These are phyloP conservation scores for Mormyrops boulengeri DNA, from an alignment of 2,797 vertebrate genomes.

Conservation along the genomic window DNA sequence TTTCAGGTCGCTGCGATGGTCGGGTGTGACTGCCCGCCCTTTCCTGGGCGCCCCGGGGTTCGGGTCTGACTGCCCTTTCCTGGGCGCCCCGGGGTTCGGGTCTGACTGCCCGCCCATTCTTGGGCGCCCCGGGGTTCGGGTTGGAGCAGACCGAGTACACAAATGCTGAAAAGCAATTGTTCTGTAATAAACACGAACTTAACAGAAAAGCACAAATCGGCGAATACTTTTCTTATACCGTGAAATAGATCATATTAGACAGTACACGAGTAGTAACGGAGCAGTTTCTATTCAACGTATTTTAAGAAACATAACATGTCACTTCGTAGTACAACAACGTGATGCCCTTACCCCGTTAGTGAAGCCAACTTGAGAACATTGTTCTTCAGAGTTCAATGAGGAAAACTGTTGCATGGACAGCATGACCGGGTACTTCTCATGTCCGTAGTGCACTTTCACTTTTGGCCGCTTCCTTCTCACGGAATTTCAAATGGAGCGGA, in stretches of 20 bases:
- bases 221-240: neutral
- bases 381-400: constrained; percentile 46
- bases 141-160: neutral
- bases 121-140: neutral
- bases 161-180: neutral
- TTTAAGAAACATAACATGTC: neutral
- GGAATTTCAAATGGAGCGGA: neutral
- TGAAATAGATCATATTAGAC: neutral
- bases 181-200: neutral
- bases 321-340: neutral
- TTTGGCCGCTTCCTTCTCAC: constrained; percentile 9
- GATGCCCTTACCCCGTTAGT: constrained; percentile 51
- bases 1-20: neutral
- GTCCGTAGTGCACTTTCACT: constrained; percentile 8
- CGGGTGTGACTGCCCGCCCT: neutral
- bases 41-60: neutral
- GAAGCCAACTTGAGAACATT: constrained; percentile 40
- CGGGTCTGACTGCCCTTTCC: neutral
- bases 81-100: neutral
- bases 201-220: neutral
- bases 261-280: neutral
- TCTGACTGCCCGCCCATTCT: neutral
- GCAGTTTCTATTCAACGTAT: neutral
- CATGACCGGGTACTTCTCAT: constrained; percentile 43
- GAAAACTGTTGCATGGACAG: constrained; percentile 48